Evolutionary conservation across 2,797 vertebrate genomes (phyloP), one percentile per base, ranked within the genome.

Genomic region (Miichthys miiuy): DNA sequence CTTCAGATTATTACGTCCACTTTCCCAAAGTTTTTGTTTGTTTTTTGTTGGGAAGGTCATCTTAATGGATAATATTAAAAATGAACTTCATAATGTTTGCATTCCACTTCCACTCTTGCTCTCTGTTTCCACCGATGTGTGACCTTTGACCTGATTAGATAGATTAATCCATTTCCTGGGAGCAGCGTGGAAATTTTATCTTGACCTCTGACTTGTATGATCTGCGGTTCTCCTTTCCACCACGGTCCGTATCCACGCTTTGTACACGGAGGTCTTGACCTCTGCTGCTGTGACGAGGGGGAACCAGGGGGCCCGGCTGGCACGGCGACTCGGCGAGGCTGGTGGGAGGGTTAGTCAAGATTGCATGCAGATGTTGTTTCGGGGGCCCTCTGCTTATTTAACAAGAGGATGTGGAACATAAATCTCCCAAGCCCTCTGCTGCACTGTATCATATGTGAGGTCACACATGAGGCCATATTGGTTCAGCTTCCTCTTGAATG

Each of bases 301-400:
- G 51, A 14, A 38, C 34, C 30, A 0, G 4, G 62, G 57, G 79
- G 72, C 51, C 65, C 7, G 74, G 66, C 70, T 86, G 87, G 84
- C 86, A 88, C 68, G 48, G 80, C 4, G 4, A 67, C 86, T 87
- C 70, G 48, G 79, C 5, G 3, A 65, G 73, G 73, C 54, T 42
- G 82, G 30, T 74, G 85, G 84, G 87, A 79, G 84, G 83, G 69
- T 86, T 52, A 16, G 77, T 44, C 30, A 3, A 89, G 92, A 94
- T 92, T 93, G 88, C 84, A 86, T 91, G 88, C 93, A 93, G 91
- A 93, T 91, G 90, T 92, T 91, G 81, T 86, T 91, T 88, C 66
- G 48, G 84, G 87, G 87, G 86, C 85, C 81, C 85, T 77, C 57
- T 73, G 84, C 83, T 90, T 91, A 84, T 80, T 89, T 85, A 91